phyloP scores from a whole-genome alignment of 2,888 invertebrate species.

The Mechanitis messenoides region DNA sequence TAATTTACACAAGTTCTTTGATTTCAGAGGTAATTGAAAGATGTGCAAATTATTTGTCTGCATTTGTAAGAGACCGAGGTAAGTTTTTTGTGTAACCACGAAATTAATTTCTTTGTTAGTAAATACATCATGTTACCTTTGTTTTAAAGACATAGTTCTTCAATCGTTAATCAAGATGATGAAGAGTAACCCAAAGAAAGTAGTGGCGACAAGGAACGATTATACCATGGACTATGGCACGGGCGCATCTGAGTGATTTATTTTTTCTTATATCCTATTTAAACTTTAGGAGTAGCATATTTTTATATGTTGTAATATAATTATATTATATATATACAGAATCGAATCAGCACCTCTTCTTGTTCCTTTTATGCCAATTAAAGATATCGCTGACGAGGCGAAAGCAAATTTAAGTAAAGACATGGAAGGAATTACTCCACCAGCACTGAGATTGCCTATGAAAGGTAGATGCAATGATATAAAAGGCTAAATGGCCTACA shows the following conservation, averaged over 20 bases:
- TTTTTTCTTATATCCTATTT: not conserved
- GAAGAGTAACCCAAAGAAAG: conserved; percentile 42
- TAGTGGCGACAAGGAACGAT: conserved; percentile 40
- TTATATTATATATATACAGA: conserved; percentile 30
- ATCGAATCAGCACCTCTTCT: conserved; percentile 45
- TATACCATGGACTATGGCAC: conserved; percentile 45
- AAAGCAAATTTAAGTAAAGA: conserved; percentile 42
- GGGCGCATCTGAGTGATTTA: conserved; percentile 49
- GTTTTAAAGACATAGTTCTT: conserved; percentile 41
- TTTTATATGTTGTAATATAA: not conserved
- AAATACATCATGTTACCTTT: not conserved
- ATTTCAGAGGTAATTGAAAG: conserved; percentile 49
- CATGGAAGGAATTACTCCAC: conserved; percentile 40
- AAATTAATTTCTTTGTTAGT: not conserved
- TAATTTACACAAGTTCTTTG: not conserved
- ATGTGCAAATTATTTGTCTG: conserved; percentile 52
- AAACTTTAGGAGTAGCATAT: no score
- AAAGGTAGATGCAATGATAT: conserved; percentile 37
- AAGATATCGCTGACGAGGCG: conserved; percentile 54
- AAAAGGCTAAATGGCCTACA: not conserved
- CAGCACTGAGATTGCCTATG: conserved; percentile 43
- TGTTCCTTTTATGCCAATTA: conserved; percentile 49
- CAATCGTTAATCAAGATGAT: conserved; percentile 44
- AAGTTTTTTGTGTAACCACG: conserved; percentile 11
- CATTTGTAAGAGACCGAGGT: conserved; percentile 55